Evolutionary conservation across 2,888 invertebrate species (phyloP), one percentile per base, ranked within the genome.

Genomic region (Hypselothyrea guttata): DNA sequence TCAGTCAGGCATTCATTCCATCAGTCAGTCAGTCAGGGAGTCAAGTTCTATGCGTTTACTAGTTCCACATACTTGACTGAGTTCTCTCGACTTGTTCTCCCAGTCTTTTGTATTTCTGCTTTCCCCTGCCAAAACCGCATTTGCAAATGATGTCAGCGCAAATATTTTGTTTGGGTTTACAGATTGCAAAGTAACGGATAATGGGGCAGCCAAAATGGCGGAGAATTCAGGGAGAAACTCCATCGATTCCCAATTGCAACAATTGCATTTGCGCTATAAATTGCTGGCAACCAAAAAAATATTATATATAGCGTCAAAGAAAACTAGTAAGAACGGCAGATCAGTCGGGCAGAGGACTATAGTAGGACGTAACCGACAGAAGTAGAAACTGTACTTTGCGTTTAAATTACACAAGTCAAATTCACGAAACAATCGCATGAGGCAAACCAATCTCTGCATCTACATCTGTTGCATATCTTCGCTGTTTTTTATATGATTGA

Each of bases 71-170:
- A 56, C 71, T 69, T 52, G 53, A 30, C 65, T 54, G 51, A 27
- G 9, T 65, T 47, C 33, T 28, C 33, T 28, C 30, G 33, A 18
- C 31, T 34, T 55, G 2, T 34, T 31, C 40, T 41, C 15, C 35
- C 22, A 7, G 7, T 4, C 13, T 16, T 7, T 13, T 12, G 0
- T 7, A 13, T n/a, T n/a, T 33, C 15, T 41, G 7, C 9, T 7
- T 4, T 9, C 44, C 3, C 18, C n/a, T 7, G 16, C 9, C 12
- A 31, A 30, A 35, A n/a, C 28, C 16, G 11, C 52, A 40, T 27
- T 59, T 41, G 33, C 37, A 54, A 58, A 72, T 72, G 60, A 70
- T 65, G 53, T 15, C 40, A 42, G 4, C 48, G 37, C 45, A 63
- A 58, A 51, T 55, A 53, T 47, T 54, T 54, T 15, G 18, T 37